Conservation (phyloP, 2,888 invertebrate species). For the Ferrisia virgata region DNA sequence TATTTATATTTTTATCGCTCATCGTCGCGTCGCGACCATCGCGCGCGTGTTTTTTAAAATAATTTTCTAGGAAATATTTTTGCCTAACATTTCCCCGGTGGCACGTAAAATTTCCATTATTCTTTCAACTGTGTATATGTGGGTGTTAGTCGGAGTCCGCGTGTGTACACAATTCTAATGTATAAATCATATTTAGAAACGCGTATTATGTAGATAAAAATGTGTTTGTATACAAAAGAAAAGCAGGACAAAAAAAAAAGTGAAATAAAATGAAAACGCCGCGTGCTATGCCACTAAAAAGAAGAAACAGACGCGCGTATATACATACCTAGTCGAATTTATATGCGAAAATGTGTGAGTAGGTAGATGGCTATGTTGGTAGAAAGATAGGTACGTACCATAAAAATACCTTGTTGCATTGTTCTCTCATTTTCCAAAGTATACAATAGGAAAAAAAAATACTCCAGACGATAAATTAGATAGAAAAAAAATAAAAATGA, state of each 20-base stretch:
- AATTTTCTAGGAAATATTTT: conserved; percentile 42
- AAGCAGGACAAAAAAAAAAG: background rate
- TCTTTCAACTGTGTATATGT: conserved; percentile 31
- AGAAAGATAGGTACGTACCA: too few species aligned
- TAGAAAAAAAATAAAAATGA: conserved; percentile 26
- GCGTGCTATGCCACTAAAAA: background rate
- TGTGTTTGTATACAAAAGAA: conserved; percentile 31
- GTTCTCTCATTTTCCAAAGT: conserved; percentile 17
- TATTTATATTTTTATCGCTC: conserved; percentile 38
- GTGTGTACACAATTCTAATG: conserved; percentile 37
- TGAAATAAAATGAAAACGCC: background rate
- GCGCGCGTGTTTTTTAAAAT: conserved; percentile 31
- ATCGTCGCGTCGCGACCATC: background rate
- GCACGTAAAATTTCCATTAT: conserved; percentile 45
- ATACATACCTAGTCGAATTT: conserved; percentile 21
- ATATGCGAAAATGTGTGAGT: conserved; percentile 26
- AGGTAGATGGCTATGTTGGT: too few species aligned
- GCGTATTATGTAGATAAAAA: conserved; percentile 44
- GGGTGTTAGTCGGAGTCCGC: too few species aligned
- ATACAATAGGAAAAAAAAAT: conserved; percentile 4
- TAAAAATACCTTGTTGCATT: conserved; percentile 44
- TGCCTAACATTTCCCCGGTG: conserved; percentile 40
- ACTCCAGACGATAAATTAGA: conserved; percentile 30
- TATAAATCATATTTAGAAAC: conserved; percentile 43
- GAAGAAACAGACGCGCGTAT: background rate